Conservation (phyloP, 2,113 vertebrate species). For the Drymodes brunneopygia region DNA sequence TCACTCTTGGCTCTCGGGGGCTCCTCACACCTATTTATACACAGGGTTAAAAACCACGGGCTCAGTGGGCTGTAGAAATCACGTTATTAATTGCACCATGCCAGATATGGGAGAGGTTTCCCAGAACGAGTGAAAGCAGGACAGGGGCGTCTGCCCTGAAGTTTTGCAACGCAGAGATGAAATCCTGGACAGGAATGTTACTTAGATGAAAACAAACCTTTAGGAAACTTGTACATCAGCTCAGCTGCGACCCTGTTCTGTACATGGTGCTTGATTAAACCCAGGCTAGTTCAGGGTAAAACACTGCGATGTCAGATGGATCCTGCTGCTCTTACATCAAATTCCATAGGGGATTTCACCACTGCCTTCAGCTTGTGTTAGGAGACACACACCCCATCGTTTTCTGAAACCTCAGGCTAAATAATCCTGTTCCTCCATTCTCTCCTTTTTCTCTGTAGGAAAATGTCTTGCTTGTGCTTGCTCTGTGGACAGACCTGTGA, state of each 20-base stretch:
- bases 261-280: neutral
- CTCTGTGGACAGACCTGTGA: neutral
- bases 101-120: neutral
- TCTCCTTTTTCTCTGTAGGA: neutral
- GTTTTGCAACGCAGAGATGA: neutral
- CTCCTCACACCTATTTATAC: neutral
- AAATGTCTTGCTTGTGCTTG: neutral
- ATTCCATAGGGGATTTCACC: neutral
- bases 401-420: neutral
- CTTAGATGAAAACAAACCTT: neutral
- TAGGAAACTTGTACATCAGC: neutral
- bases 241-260: neutral
- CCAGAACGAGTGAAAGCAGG: neutral
- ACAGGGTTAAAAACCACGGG: neutral
- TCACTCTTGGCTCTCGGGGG: neutral
- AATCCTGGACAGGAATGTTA: neutral
- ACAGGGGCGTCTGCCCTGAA: neutral
- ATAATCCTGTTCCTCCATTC: neutral
- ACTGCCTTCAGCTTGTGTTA: neutral
- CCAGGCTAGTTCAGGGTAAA: neutral
- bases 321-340: neutral
- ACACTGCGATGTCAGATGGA: neutral
- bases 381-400: neutral
- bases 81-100: neutral
- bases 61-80: neutral